phyloP scores from a whole-genome alignment of 2,888 invertebrate species.

The Eretmocerus hayati region DNA sequence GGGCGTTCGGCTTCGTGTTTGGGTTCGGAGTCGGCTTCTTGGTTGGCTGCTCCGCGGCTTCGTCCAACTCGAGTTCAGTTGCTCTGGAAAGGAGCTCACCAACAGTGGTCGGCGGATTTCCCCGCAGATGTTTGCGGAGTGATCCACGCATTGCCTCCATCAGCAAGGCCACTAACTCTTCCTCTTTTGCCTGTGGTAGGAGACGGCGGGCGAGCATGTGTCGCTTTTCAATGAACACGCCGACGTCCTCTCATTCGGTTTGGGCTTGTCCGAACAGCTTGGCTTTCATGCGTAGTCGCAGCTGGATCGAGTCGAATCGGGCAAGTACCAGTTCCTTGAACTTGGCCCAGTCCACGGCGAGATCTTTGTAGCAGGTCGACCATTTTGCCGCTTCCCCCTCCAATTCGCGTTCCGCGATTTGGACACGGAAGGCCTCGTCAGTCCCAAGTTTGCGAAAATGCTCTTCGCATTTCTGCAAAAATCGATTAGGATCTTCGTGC shows the following conservation, averaged over 20 bases:
- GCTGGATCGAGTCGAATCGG: not conserved
- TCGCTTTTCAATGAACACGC: not conserved
- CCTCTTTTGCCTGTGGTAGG: not conserved
- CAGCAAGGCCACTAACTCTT: not conserved
- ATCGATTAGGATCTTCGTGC: not conserved
- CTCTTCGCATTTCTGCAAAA: not conserved
- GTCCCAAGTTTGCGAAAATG: not conserved
- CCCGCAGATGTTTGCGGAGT: not conserved
- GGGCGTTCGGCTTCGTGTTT: no score
- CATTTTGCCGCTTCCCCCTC: constrained; percentile 1
- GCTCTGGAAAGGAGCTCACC: not conserved
- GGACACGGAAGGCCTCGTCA: not conserved
- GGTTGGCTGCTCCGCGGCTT: not conserved
- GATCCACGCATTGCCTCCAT: not conserved
- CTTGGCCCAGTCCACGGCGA: not conserved
- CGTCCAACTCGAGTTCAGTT: not conserved
- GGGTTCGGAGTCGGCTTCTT: not conserved
- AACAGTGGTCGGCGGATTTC: not conserved
- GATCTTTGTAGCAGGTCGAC: not conserved
- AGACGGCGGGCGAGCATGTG: not conserved
- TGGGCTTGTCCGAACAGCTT: not conserved
- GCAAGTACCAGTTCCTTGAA: not conserved
- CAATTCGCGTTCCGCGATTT: not conserved
- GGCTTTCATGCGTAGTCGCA: not conserved
- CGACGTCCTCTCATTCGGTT: not conserved